These are phyloP conservation scores for Karalla daura DNA, from an alignment of 2,797 vertebrate species.

Conservation along the genomic window DNA sequence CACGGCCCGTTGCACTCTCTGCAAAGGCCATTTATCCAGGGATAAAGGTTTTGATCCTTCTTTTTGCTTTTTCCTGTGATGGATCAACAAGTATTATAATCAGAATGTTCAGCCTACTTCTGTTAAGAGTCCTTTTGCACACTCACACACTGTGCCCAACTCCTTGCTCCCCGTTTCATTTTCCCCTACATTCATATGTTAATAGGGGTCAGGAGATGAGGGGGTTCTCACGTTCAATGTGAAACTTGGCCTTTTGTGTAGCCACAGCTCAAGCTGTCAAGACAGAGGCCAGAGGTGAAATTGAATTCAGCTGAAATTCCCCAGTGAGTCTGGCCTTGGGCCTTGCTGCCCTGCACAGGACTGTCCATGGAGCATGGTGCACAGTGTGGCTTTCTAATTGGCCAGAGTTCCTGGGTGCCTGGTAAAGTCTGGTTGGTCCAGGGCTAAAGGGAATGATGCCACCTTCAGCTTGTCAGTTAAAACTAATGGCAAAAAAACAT, in stretches of 20 bases:
- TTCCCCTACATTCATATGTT: constrained; percentile 92
- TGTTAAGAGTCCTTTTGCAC: constrained; percentile 29
- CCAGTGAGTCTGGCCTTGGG: constrained; percentile 78
- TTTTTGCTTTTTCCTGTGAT: too few species aligned
- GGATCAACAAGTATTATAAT: too few species aligned
- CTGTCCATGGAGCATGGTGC: constrained; percentile 37
- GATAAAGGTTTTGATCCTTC: too few species aligned
- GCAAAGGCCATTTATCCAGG: too few species aligned
- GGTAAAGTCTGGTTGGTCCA: constrained; percentile 13
- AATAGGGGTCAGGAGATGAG: constrained; percentile 95
- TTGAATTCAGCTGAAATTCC: constrained; percentile 87
- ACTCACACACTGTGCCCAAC: constrained; percentile 27
- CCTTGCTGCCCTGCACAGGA: constrained; percentile 53
- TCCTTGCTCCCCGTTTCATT: constrained; percentile 59
- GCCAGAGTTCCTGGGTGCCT: constrained; percentile 5
- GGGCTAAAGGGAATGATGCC: neutral
- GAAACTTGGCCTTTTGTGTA: constrained; percentile 90
- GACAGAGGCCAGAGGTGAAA: constrained; percentile 88
- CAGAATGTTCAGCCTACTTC: too few species aligned
- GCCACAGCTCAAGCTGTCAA: constrained; percentile 82
- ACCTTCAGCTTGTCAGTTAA: constrained; percentile 1
- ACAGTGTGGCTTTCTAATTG: neutral
- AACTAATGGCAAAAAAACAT: too few species aligned
- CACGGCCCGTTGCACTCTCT: too few species aligned
- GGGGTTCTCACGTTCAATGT: constrained; percentile 94